Percentiles rank a stretch among this genome's conserved stretches.
Conservation (phyloP, 2,797 vertebrate species). For the Microctenopoma stevenorrisi region DNA sequence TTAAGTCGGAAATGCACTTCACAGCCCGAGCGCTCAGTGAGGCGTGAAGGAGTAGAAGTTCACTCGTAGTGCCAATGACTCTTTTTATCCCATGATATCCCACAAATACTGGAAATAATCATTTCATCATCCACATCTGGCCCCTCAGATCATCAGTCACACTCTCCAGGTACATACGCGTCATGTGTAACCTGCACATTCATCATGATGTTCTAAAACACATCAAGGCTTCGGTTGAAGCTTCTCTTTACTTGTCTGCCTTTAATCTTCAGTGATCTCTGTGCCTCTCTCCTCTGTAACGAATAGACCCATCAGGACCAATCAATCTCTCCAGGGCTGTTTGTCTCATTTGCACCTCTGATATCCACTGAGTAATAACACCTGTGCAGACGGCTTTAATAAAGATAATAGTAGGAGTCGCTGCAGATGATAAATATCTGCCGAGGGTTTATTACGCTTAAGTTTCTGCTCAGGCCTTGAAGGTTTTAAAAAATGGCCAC, state of each 20-base stretch:
- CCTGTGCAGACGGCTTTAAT: constrained; percentile 16
- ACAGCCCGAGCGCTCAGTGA: too few relatives aligned
- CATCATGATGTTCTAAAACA: too few relatives aligned
- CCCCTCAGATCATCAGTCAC: too few relatives aligned
- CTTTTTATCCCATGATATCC: too few relatives aligned
- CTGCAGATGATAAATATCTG: not conserved
- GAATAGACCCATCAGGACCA: constrained; percentile 26
- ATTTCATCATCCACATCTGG: too few relatives aligned
- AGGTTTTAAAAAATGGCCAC: not conserved
- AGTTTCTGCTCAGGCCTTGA: constrained; percentile 6
- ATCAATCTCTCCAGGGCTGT: constrained; percentile 26
- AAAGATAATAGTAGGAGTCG: constrained; percentile 21
- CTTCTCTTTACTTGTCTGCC: not conserved
- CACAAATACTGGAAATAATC: too few relatives aligned
- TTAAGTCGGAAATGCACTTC: too few relatives aligned
- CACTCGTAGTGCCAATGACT: too few relatives aligned
- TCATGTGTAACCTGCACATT: too few relatives aligned
- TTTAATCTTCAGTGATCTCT: not conserved
- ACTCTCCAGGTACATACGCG: too few relatives aligned
- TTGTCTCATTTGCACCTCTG: constrained; percentile 32
- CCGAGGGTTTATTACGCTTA: not conserved
- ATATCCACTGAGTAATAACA: constrained; percentile 13
- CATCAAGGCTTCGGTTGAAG: not conserved
- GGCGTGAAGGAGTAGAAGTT: too few relatives aligned
- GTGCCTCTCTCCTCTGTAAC: not conserved